phyloP scores from a whole-genome alignment of 30 jellyfish, hydroid and myxozoan genomes.

The Sanderia malayensis region DNA sequence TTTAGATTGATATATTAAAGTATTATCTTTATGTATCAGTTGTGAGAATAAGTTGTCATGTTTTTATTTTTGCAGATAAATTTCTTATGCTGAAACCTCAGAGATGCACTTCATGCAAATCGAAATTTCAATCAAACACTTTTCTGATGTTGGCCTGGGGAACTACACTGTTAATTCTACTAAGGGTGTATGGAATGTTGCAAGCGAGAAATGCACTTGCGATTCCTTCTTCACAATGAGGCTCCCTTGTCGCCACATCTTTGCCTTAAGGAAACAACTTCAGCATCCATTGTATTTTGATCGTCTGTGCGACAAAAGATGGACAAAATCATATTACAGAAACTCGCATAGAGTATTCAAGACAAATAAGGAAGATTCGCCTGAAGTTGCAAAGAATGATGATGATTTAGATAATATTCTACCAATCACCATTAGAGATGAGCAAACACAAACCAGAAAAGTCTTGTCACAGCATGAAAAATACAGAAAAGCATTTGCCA shows the following conservation, averaged over 20 bases:
- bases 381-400: too few species aligned
- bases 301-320: not conserved
- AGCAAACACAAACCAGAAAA: not conserved
- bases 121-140: too few species aligned
- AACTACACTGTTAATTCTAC: too few species aligned
- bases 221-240: not conserved
- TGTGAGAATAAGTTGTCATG: too few species aligned
- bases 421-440: not conserved
- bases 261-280: not conserved
- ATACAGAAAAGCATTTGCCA: not conserved
- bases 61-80: too few species aligned
- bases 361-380: not conserved
- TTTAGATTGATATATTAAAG: too few species aligned
- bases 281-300: not conserved
- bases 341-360: not conserved
- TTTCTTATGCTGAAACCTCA: too few species aligned
- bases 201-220: not conserved
- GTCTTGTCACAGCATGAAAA: not conserved
- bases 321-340: not conserved
- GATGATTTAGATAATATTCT: too few species aligned
- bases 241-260: not conserved
- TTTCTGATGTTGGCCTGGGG: too few species aligned
- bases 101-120: too few species aligned
- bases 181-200: not conserved
- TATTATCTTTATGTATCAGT: too few species aligned